These are phyloP conservation scores for Poeciliopsis retropinna DNA, from an alignment of 2,113 vertebrate species.

Conservation along the genomic window DNA sequence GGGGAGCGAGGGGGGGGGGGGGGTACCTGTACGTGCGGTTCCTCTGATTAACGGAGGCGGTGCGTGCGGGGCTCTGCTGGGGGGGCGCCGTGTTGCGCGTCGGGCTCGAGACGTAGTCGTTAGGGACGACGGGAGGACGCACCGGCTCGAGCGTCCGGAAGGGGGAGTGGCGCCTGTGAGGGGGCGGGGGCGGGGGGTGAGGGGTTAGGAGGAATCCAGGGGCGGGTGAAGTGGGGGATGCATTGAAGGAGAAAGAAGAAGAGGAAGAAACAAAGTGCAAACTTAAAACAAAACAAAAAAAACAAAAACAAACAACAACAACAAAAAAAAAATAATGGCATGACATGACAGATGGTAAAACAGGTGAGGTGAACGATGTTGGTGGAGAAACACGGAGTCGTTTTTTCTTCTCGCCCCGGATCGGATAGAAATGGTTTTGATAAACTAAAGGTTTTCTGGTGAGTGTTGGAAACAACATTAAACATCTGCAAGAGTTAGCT, in stretches of 20 bases:
- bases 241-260: slow-evolving; percentile 46
- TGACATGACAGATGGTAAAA: slow-evolving; percentile 58
- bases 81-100: slow-evolving; percentile 93
- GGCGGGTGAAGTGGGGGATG: slow-evolving; percentile 14
- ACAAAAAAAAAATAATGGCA: no score
- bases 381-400: slow-evolving; percentile 11
- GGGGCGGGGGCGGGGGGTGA: slow-evolving; percentile 67
- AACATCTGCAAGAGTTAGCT: no score
- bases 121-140: slow-evolving; percentile 98
- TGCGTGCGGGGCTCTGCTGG: slow-evolving; percentile 96
- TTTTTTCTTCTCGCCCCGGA: no score
- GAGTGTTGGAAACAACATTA: no score
- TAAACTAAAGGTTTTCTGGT: no score
- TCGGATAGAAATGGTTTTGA: no score
- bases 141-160: slow-evolving; percentile 98
- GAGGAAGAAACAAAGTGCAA: slow-evolving; percentile 74
- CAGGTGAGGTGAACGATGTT: slow-evolving; percentile 23
- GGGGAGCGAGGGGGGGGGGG: slow-evolving; percentile 3
- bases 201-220: slow-evolving; percentile 36
- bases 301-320: neutral
- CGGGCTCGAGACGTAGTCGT: slow-evolving; percentile 98
- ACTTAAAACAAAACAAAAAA: slow-evolving; percentile 68
- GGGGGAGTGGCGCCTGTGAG: slow-evolving; percentile 96
- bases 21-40: slow-evolving; percentile 99
- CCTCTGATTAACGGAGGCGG: slow-evolving; percentile 98